Base-by-base conservation (phyloP, 92 coral and sea anemone species). In the Diadumene lineata region DNA sequence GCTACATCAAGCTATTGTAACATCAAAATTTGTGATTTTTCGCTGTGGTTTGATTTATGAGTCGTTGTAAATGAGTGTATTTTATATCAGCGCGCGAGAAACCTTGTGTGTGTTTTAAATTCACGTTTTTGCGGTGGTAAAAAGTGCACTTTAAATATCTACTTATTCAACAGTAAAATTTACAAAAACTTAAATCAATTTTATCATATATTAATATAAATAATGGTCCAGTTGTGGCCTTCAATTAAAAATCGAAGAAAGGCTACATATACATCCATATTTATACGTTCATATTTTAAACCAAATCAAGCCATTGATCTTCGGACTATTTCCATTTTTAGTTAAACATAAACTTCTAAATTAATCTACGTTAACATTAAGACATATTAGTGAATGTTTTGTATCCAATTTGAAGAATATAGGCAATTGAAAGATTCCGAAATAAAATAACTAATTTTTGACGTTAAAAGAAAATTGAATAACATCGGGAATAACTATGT, bases 381-480 rank as follows among this genome's bases (percentile, higher is more conserved):
- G n/a, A n/a, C n/a, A n/a, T n/a, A n/a, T n/a, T n/a, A n/a, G n/a
- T n/a, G n/a, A n/a, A 62, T 29, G 13, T 62, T 62, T 62, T 13
- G 15, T 29, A 38, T 23, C 31, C 2, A 31, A 1, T 22, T 18
- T 7, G 4, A 58, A 53, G 75, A 72, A 56, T 72, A 43, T 18
- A 8, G n/a, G 77, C 31, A 72, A 72, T 56, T 72, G 77, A 72
- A 34, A 72, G 24, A 9, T 17, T 27, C 62, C 21, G 15, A 33
- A 72, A 15, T 10, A 38, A 72, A 72, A 34, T 56, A 72, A 72
- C 56, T 72, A 56, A 56, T 72, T 31, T 72, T 56, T 19, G 34
- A 13, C 26, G 31, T 34, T 33, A 34, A 72, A 21, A 32, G 77
- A 72, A 72, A 72, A 72, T 72, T 32, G 66, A 72, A 72, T 72